Base-by-base conservation (phyloP, 2,113 vertebrate genomes). In the Menidia beryllina region DNA sequence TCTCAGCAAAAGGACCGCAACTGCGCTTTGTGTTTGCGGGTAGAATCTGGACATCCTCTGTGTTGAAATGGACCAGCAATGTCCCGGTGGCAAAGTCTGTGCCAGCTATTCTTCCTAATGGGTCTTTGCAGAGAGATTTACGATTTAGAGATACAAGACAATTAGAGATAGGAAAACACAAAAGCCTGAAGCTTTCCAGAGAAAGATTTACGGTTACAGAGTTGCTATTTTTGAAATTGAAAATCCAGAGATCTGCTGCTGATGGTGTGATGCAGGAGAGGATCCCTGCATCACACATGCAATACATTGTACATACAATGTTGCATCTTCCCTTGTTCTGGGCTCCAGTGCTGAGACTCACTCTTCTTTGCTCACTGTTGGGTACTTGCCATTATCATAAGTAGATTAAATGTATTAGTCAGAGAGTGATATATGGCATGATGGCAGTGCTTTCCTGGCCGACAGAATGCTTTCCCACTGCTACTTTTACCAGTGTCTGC, bases 101-200 rank as follows among this genome's bases (percentile, higher is more conserved):
- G 83, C 72, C 78, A 86, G 81, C 76, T 74, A 76, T 90, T 90
- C 85, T 81, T 86, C 69, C 76, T 90, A 91, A 91, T 89, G 84
- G 82, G 71, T 74, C 71, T 61, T 89, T 79, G 67, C 55, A 59
- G 79, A 84, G 74, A 91, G 87, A 91, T 91, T 91, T 90, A 91
- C 47, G 85, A 87, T 66, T 5, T 48, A 72, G 67, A 86, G 86
- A 91, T 89, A 80, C 69, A 59, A 81, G 77, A 89, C 89, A 91
- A 91, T 92, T 90, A 91, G 80, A 86, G 76, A 87, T 84, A 82
- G 72, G 81, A 72, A 90, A 88, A 86, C 77, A 88, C 79, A 85
- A 87, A 82, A 72, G 72, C 78, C 85, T 13, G 61, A 47, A 75
- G 68, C 56, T 52, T 72, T 69, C 61, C 13, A 20, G 21, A 52